Conservation (phyloP, 2,113 vertebrate genomes). For the Sturnira hondurensis region DNA sequence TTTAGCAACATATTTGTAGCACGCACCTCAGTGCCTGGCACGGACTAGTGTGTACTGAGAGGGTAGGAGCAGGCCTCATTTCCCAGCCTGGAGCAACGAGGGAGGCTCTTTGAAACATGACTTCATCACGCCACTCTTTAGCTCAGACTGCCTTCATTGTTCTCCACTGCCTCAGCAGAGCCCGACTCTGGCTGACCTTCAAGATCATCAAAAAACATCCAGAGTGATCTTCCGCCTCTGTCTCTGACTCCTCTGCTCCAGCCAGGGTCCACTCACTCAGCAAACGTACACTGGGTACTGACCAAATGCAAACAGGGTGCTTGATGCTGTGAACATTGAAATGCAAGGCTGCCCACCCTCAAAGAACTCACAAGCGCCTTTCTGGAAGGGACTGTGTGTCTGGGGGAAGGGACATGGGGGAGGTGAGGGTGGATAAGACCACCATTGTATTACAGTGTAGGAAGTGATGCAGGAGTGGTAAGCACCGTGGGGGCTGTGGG, state of each 20-base stretch:
- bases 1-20: neutral
- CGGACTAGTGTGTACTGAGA: neutral
- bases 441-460: constrained; percentile 63
- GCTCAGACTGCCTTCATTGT: neutral
- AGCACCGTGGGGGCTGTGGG: neutral
- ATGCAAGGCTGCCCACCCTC: constrained; percentile 28
- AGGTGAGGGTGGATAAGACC: constrained; percentile 56
- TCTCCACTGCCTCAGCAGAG: neutral
- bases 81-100: neutral
- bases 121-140: neutral
- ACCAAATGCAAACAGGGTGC: neutral
- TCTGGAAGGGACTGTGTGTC: neutral
- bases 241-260: neutral
- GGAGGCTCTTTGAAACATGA: neutral
- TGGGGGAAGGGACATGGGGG: neutral
- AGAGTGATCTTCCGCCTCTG: neutral
- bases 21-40: neutral
- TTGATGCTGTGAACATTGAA: constrained; percentile 13
- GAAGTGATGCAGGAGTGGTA: constrained; percentile 45
- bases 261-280: neutral
- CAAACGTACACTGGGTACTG: constrained; percentile 15
- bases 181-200: neutral
- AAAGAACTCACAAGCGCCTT: constrained; percentile 4
- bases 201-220: neutral
- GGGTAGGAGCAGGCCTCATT: neutral